Evolutionary conservation across 2,888 invertebrate species (phyloP), one percentile per base, ranked within the genome.

Genomic region (Patella caerulea): DNA sequence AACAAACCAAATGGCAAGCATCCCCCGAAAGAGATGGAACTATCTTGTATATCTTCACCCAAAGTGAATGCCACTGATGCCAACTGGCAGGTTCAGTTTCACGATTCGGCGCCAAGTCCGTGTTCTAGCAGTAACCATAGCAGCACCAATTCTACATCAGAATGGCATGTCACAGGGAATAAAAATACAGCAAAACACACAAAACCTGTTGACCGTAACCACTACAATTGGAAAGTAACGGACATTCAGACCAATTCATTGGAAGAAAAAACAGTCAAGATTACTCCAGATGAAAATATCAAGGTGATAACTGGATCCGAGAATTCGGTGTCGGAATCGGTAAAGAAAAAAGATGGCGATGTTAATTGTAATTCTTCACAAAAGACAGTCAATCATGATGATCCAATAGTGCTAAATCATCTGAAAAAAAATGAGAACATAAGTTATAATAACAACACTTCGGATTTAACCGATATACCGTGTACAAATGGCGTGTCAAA

Each of bases 101-200:
- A 86, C 55, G 87, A 88, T 34, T 81, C 84, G 19, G 86, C 83
- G 52, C 86, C 86, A 7, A 89, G 90, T 69, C 90, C 91, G 9
- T 86, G 84, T 69, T 87, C 89, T 52, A 91, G 90, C 79, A 65
- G 65, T 65, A 65, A 65, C 5, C 86, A 81, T 74, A 88, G 87
- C 55, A 90, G 90, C 83, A 86, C 89, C 11, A 91, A 90, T 79
- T 92, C 91, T 12, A 91, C 92, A 2, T 87, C 90, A 72, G 91
- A 88, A 34, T 92, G 92, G 91, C 86, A 86, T 54, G 88, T 91
- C 9, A 83, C 82, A 24, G 86, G 86, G 52, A 81, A 81, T 76
- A 78, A 81, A 34, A 81, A 45, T 45, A 9, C 45, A 45, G 45
- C 45, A 45, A 45, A 45, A 45, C 45, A 45, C 45, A 9, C 45